phyloP scores from a whole-genome alignment of 53 echinoderm and acorn worm species.

The Arbacia lixula region DNA sequence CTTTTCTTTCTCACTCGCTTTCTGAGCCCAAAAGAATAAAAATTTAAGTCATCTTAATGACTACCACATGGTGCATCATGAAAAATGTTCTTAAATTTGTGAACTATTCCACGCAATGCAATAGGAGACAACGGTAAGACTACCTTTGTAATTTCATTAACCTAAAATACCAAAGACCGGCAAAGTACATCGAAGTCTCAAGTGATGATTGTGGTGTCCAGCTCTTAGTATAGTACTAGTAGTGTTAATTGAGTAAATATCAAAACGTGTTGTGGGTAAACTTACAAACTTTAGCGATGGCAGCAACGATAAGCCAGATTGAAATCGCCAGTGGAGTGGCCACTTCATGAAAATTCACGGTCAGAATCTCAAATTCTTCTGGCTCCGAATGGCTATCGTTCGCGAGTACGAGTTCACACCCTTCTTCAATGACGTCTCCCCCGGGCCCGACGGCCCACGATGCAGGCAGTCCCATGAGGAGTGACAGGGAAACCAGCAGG shows the following conservation, averaged over 20 bases:
- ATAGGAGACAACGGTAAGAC: no score
- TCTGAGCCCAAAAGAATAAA: no score
- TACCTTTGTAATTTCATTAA: no score
- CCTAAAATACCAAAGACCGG: no score
- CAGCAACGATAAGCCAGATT: constrained; percentile 30
- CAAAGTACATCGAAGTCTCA: no score
- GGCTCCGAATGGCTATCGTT: background rate
- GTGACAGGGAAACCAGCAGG: constrained; percentile 8
- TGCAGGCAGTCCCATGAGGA: constrained; percentile 16
- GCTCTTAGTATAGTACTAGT: background rate
- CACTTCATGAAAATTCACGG: constrained; percentile 12
- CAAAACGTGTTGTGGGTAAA: background rate
- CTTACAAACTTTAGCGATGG: constrained; percentile 30
- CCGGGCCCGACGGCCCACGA: constrained; percentile 15
- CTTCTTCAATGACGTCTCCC: constrained; percentile 21
- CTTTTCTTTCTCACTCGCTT: no score
- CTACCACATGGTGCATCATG: no score
- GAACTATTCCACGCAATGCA: no score
- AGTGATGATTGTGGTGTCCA: no score
- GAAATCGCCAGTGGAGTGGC: background rate
- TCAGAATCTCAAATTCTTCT: background rate
- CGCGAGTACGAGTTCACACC: constrained; percentile 15
- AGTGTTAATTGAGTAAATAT: no score
- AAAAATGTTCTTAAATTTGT: no score
- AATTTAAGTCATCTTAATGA: no score